Conservation (phyloP, 2,113 vertebrate species). For the Toxostoma redivivum region DNA sequence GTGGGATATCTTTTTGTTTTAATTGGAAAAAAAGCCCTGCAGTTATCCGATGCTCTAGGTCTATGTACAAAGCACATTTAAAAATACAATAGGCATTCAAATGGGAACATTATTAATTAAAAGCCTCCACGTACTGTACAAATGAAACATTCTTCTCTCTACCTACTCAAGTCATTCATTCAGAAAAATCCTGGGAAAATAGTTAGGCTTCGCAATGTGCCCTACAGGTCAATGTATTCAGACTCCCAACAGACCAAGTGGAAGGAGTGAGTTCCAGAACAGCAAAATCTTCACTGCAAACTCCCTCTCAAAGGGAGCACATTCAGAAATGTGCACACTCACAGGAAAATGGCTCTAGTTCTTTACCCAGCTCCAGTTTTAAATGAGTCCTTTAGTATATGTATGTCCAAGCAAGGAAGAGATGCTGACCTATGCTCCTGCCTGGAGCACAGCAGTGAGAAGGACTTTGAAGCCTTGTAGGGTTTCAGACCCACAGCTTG, state of each 20-base stretch:
- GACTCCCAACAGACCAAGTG: slow-evolving; percentile 27
- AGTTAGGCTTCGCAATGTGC: slow-evolving; percentile 48
- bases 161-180: slow-evolving; percentile 64
- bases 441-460: not conserved
- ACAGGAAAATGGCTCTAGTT: not conserved
- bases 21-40: not conserved
- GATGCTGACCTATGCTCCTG: slow-evolving; percentile 18
- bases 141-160: slow-evolving; percentile 56
- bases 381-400: slow-evolving; percentile 6
- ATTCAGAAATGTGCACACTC: not conserved
- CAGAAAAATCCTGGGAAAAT: slow-evolving; percentile 70
- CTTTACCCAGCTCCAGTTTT: not conserved
- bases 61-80: not conserved
- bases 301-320: not conserved
- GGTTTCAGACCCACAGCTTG: not conserved
- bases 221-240: slow-evolving; percentile 57
- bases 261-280: slow-evolving; percentile 51
- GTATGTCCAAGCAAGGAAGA: not conserved
- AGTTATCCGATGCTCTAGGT: not conserved
- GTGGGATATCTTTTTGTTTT: not conserved
- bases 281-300: not conserved
- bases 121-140: slow-evolving; percentile 47
- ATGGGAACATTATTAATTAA: slow-evolving; percentile 61
- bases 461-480: not conserved
- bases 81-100: slow-evolving; percentile 52